Conservation (phyloP, 1,140 invertebrate species). For the Zeugodacus cucurbitae region DNA sequence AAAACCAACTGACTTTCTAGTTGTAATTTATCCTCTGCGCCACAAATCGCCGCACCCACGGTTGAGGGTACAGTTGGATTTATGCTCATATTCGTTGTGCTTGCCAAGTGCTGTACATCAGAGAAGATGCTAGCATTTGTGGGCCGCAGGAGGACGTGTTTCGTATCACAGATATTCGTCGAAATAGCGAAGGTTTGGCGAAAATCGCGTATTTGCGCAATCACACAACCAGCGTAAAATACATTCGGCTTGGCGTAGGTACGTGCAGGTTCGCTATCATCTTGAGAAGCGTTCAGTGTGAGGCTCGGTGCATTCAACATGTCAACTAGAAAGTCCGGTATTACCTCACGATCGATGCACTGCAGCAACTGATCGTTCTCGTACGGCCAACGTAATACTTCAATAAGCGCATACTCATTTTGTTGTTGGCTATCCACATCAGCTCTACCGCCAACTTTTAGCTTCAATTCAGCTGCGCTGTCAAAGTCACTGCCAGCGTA, state of each 20-base stretch:
- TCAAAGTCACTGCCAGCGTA: not conserved
- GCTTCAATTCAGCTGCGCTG: not conserved
- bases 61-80: slow-evolving; percentile 9
- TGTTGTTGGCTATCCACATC: not conserved
- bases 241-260: slow-evolving; percentile 72
- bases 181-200: slow-evolving; percentile 78
- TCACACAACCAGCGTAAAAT: slow-evolving; percentile 92
- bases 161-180: slow-evolving; percentile 77
- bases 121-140: slow-evolving; percentile 79
- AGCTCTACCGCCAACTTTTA: not conserved
- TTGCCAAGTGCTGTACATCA: slow-evolving; percentile 60
- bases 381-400: slow-evolving; percentile 81
- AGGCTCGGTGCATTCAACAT: slow-evolving; percentile 80
- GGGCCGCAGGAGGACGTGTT: slow-evolving; percentile 89
- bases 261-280: slow-evolving; percentile 55
- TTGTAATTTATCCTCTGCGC: slow-evolving; percentile 79
- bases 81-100: slow-evolving; percentile 43
- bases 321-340: slow-evolving; percentile 87
- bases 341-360: slow-evolving; percentile 85
- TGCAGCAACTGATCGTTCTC: slow-evolving; percentile 80
- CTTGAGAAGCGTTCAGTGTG: slow-evolving; percentile 52
- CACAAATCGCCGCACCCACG: slow-evolving; percentile 64
- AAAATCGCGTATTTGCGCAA: slow-evolving; percentile 91
- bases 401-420: slow-evolving; percentile 73
- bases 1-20: slow-evolving; percentile 86